These are phyloP conservation scores for Molossus molossus DNA, from an alignment of 2,797 vertebrate genomes.

Conservation along the genomic window DNA sequence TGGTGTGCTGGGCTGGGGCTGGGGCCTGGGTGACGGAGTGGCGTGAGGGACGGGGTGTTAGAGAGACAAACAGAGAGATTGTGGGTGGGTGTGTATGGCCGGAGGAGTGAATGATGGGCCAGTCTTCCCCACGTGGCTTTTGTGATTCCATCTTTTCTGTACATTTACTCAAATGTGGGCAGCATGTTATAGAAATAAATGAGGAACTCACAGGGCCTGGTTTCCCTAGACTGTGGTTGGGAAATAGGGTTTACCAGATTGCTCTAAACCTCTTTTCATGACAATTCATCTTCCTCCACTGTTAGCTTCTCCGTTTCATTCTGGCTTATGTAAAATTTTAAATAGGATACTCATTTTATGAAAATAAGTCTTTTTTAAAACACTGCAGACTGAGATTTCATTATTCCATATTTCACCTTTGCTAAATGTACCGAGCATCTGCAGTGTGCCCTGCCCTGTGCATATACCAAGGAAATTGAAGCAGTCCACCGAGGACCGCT, in stretches of 20 bases:
- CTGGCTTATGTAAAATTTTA: neutral
- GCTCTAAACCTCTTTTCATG: neutral
- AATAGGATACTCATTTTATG: neutral
- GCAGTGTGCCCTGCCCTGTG: too few species aligned
- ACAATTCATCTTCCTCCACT: neutral
- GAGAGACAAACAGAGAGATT: neutral
- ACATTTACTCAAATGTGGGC: neutral
- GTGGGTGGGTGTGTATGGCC: fast-evolving
- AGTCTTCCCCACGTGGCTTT: neutral
- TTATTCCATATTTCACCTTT: neutral
- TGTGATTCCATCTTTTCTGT: neutral
- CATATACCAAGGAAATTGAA: neutral
- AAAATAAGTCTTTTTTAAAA: neutral
- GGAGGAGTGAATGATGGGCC: too few species aligned
- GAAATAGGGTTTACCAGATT: neutral
- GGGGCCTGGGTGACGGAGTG: neutral
- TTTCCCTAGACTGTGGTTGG: neutral
- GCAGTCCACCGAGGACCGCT: neutral
- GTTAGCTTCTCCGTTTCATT: neutral
- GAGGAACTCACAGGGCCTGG: too few species aligned
- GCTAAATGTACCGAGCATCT: neutral
- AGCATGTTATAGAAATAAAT: neutral
- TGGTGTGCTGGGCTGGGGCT: too few species aligned
- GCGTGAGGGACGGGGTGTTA: neutral
- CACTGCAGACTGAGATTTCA: neutral